These are phyloP conservation scores for Rhaphigaster nebulosa DNA, from an alignment of 2,888 invertebrate species.

Conservation along the genomic window DNA sequence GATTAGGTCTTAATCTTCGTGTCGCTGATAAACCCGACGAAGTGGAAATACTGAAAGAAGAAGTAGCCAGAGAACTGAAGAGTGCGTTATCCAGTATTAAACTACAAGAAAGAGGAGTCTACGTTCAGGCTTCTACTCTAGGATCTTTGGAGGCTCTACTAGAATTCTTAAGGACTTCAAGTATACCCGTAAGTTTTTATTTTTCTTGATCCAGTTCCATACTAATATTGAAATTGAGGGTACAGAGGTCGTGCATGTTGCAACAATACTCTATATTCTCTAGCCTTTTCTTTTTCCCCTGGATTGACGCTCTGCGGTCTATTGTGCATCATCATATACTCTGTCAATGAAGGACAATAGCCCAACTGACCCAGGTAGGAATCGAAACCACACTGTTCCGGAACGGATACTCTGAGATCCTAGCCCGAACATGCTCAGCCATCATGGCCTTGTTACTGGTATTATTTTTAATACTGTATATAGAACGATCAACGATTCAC, in stretches of 20 bases:
- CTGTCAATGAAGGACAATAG: too few species aligned
- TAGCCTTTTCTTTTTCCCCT: too few species aligned
- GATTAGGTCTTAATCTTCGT: constrained; percentile 85
- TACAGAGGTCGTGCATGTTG: not conserved
- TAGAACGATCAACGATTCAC: too few species aligned
- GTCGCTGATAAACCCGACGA: constrained; percentile 96
- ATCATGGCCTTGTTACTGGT: too few species aligned
- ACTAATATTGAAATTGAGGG: not conserved
- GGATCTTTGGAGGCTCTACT: constrained; percentile 97
- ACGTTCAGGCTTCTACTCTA: constrained; percentile 99
- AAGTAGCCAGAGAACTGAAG: constrained; percentile 88
- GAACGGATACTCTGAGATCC: too few species aligned
- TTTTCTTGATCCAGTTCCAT: not conserved
- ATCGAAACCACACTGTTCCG: too few species aligned
- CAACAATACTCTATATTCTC: too few species aligned
- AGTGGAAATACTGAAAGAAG: constrained; percentile 87
- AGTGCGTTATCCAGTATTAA: constrained; percentile 94
- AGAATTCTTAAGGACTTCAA: constrained; percentile 91
- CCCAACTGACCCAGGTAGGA: too few species aligned
- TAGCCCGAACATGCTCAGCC: too few species aligned
- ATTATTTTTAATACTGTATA: too few species aligned
- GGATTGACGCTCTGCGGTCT: too few species aligned
- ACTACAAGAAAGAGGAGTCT: constrained; percentile 92
- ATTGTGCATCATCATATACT: too few species aligned
- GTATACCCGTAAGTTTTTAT: constrained; percentile 88